Conservation (phyloP, 2,113 vertebrate genomes). For the Antigone vipio region DNA sequence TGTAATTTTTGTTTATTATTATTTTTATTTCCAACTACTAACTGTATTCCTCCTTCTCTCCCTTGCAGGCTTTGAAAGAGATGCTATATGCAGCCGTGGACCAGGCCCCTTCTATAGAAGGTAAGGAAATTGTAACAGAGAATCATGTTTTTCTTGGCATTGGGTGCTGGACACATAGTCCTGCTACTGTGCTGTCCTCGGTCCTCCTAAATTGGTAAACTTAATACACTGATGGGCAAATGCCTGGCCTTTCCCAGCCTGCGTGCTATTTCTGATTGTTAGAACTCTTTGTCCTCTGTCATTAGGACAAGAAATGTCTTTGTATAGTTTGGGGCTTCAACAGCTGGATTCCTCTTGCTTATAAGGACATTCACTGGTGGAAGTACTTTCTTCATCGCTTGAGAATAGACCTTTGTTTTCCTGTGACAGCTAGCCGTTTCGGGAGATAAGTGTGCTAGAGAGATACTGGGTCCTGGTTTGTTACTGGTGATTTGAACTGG, state of each 20-base stretch:
- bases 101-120: constrained; percentile 97
- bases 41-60: constrained; percentile 18
- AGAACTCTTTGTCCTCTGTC: constrained; percentile 23
- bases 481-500: not conserved
- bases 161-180: not conserved
- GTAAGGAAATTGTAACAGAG: constrained; percentile 75
- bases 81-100: constrained; percentile 98
- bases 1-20: not conserved
- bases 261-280: constrained; percentile 31
- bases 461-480: not conserved
- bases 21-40: not conserved
- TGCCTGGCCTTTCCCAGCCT: not conserved
- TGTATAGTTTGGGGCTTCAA: not conserved
- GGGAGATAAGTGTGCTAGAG: not conserved
- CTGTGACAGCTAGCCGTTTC: not conserved
- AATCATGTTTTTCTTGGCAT: constrained; percentile 20
- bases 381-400: not conserved
- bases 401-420: constrained; percentile 36
- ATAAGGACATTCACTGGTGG: constrained; percentile 50
- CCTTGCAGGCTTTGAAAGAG: constrained; percentile 92
- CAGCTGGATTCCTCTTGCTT: constrained; percentile 57
- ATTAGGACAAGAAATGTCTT: constrained; percentile 33
- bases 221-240: constrained; percentile 21
- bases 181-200: not conserved
- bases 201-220: constrained; percentile 43